Percentiles rank a stretch among this genome's conserved stretches.
Evolutionary conservation across 2,888 invertebrate species (phyloP).

Genomic region (Yponomeuta evonymella): DNA sequence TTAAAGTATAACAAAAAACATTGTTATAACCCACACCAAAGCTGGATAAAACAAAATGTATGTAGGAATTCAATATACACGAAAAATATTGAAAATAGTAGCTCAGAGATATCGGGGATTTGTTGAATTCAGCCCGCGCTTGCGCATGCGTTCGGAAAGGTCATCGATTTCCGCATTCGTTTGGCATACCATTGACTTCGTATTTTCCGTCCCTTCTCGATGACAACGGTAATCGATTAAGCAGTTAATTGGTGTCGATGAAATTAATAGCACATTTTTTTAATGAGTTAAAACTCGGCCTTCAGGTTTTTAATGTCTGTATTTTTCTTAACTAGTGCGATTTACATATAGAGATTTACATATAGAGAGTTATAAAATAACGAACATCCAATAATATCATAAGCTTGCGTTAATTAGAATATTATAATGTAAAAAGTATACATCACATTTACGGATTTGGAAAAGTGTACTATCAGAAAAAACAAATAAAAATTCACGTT

Average conservation of each 20-base stretch:
- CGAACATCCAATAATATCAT: not conserved
- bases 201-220: not conserved
- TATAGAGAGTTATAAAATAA: not conserved
- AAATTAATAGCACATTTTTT: not conserved
- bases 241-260: not conserved
- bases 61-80: constrained; percentile 17
- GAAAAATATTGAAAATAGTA: not conserved
- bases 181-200: constrained; percentile 30
- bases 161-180: constrained; percentile 38
- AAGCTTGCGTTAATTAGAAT: not conserved
- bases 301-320: not conserved
- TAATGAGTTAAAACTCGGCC: not conserved
- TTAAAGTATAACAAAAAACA: no score
- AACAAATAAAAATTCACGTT: no score
- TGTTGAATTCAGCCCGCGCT: constrained; percentile 41
- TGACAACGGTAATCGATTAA: not conserved
- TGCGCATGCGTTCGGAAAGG: constrained; percentile 37
- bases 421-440: no score
- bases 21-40: no score
- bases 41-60: not conserved
- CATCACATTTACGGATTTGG: no score
- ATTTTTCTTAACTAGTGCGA: not conserved
- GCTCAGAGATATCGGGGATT: constrained; percentile 30
- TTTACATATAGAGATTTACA: not conserved
- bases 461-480: no score